These are phyloP conservation scores for Tichodroma muraria DNA, from an alignment of 2,113 vertebrate genomes.

Conservation along the genomic window DNA sequence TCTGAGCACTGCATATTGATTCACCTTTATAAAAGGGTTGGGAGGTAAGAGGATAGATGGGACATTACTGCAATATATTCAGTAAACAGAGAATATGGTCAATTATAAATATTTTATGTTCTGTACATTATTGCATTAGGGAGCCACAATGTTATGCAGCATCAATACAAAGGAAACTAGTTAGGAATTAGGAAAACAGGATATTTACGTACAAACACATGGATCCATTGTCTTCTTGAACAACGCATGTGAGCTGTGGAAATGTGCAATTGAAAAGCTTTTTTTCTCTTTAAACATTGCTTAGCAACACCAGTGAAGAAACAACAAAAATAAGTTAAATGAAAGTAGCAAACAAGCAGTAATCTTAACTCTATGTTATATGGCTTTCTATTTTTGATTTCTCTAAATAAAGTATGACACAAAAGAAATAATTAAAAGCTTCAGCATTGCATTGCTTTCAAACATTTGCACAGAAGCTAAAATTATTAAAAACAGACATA, in stretches of 20 bases:
- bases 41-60: constrained; percentile 31
- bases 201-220: constrained; percentile 67
- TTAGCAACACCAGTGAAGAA: constrained; percentile 66
- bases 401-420: constrained; percentile 68
- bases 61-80: constrained; percentile 67
- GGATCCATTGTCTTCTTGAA: constrained; percentile 59
- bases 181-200: constrained; percentile 66
- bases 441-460: constrained; percentile 71
- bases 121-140: constrained; percentile 94
- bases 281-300: constrained; percentile 61
- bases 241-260: constrained; percentile 55
- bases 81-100: constrained; percentile 76
- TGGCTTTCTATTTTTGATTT: constrained; percentile 79
- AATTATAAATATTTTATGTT: constrained; percentile 78
- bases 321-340: constrained; percentile 75
- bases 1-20: constrained; percentile 63
- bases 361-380: constrained; percentile 73
- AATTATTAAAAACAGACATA: constrained; percentile 64
- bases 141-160: constrained; percentile 78
- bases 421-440: constrained; percentile 65
- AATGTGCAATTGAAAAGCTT: constrained; percentile 67
- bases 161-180: constrained; percentile 72
- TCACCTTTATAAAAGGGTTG: constrained; percentile 64
- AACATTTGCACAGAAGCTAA: constrained; percentile 74
- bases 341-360: constrained; percentile 68